phyloP scores from a whole-genome alignment of 2,888 invertebrate genomes.

The Eupeodes latifasciatus region DNA sequence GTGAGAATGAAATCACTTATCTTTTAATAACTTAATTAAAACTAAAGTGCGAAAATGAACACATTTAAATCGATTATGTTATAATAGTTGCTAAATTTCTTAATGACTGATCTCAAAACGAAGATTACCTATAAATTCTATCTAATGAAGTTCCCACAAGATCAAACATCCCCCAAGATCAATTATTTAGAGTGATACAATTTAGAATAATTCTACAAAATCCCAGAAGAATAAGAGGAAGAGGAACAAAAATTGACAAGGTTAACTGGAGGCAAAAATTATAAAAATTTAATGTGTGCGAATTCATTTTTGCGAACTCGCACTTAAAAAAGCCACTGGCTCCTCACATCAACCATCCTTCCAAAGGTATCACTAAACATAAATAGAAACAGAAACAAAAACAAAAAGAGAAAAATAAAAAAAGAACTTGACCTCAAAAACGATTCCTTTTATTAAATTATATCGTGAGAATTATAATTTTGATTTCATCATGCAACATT shows the following conservation, averaged over 20 bases:
- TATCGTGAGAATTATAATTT: slow-evolving; percentile 26
- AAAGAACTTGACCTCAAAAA: slow-evolving; percentile 30
- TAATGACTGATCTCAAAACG: too few relatives aligned
- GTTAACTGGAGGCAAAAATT: neutral
- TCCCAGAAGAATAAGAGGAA: neutral
- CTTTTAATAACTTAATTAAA: too few relatives aligned
- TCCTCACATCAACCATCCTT: neutral
- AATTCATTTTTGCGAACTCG: neutral
- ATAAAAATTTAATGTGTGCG: neutral
- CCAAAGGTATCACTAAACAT: neutral
- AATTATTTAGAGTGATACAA: slow-evolving; percentile 1
- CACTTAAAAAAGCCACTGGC: neutral
- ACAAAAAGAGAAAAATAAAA: too few relatives aligned
- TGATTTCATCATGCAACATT: slow-evolving; percentile 41
- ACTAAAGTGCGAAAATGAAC: too few relatives aligned
- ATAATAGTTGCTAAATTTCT: too few relatives aligned
- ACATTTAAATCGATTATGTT: too few relatives aligned
- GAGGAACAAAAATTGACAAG: neutral
- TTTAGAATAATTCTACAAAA: neutral
- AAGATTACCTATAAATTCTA: too few relatives aligned
- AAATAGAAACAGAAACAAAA: neutral
- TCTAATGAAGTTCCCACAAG: neutral
- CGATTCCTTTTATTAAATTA: slow-evolving; percentile 6
- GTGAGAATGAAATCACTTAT: too few relatives aligned
- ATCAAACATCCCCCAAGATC: neutral